Evolutionary conservation across 2,888 invertebrate species (phyloP), one percentile per base, ranked within the genome.

Genomic region (Hedya salicella): DNA sequence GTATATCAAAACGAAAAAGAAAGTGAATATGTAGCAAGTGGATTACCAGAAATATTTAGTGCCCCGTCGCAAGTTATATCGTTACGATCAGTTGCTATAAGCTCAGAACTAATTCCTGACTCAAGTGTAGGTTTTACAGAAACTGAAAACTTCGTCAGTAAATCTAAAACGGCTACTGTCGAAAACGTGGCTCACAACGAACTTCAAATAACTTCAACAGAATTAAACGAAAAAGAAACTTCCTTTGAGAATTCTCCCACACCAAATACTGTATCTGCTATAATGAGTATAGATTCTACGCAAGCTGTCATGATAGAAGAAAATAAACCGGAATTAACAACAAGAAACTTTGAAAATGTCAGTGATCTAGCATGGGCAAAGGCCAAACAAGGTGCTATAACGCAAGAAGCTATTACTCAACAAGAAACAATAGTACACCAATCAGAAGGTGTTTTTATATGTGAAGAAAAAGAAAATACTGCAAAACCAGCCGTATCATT

Each of bases 161-260:
- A 73, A 25, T 71, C 80, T 19, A 89, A 85, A 69, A 88, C 82
- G 56, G 95, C 95, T 2, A 83, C 78, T n/a, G 64, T 93, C 30
- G 89, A 91, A 66, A 93, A 93, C 71, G 85, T 93, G 52, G 87
- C 93, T 42, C 81, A 92, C 63, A 93, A 93, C 77, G 93, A 94
- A 75, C 69, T 95, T 32, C 77, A 93, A 25, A 86, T 92, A 46
- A 92, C 89, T 49, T 93, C 94, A 75, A 89, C 93, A 14, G 85
- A 93, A 69, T 79, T 79, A 25, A 93, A 90, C 68, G 95, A 95
- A 87, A 91, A 89, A 69, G 95, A 95, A 89, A 84, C 78, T 53
- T 54, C 19, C 25, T 69, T 86, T 68, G 65, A 78, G 62, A 54
- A 69, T 48, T 56, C 70, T 40, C 62, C 62, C 1, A 73, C 71